Evolutionary conservation across 2,113 vertebrate species (phyloP).

Genomic region (Gyps fulvus): DNA sequence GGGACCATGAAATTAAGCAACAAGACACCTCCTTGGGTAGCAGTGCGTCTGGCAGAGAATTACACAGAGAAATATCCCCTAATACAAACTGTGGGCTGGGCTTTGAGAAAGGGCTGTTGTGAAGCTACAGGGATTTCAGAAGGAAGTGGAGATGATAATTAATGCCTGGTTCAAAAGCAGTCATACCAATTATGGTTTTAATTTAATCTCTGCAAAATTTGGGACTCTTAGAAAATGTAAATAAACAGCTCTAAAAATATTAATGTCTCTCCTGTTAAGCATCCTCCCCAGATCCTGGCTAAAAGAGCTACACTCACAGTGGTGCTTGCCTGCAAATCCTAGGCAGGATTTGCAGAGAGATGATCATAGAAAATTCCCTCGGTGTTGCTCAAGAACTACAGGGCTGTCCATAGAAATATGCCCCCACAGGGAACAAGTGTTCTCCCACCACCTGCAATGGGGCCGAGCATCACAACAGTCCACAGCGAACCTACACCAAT

Average conservation of each 20-base stretch:
- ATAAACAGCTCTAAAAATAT: constrained; percentile 41
- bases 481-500: accelerated
- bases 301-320: neutral
- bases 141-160: constrained; percentile 50
- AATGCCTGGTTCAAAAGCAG: constrained; percentile 57
- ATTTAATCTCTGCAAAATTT: constrained; percentile 55
- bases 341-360: neutral
- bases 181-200: constrained; percentile 64
- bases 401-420: neutral
- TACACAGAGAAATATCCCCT: neutral
- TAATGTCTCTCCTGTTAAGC: neutral
- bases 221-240: constrained; percentile 43
- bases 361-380: neutral
- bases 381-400: neutral
- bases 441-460: neutral
- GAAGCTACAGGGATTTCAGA: constrained; percentile 41
- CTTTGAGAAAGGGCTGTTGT: constrained; percentile 1
- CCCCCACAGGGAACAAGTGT: neutral
- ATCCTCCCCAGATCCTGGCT: neutral
- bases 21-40: neutral
- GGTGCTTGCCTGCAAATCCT: accelerated
- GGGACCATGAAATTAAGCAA: neutral
- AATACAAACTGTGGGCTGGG: neutral
- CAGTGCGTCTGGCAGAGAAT: neutral
- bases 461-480: neutral